phyloP scores from a whole-genome alignment of 2,797 vertebrate genomes.

The Xenops minutus region DNA sequence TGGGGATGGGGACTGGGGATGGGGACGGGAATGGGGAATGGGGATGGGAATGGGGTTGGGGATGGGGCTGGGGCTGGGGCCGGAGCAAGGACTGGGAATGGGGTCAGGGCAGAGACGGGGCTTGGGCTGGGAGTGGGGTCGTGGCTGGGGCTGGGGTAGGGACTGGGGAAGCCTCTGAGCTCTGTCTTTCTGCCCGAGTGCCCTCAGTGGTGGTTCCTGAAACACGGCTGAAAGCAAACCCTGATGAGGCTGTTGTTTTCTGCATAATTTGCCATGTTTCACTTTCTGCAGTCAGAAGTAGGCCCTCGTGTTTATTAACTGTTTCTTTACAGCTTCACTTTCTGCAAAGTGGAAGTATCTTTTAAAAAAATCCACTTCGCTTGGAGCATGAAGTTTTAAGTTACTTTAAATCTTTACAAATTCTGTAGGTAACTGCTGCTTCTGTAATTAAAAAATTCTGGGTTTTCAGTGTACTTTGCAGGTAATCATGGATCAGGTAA shows the following conservation, averaged over 20 bases:
- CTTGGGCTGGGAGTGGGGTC: too few species aligned
- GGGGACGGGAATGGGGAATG: too few species aligned
- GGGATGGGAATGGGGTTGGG: too few species aligned
- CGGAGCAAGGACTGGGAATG: too few species aligned
- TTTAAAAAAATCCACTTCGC: not conserved
- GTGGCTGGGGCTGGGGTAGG: too few species aligned
- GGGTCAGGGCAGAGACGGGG: too few species aligned
- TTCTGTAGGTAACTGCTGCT: not conserved
- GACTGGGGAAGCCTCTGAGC: too few species aligned
- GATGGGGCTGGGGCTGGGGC: too few species aligned
- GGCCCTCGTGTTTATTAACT: not conserved
- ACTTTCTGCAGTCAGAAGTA: not conserved
- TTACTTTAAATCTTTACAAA: not conserved
- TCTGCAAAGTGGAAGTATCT: not conserved
- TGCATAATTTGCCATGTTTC: rapidly evolving
- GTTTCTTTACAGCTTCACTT: not conserved
- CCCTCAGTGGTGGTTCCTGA: too few species aligned
- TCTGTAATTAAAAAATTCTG: rapidly evolving
- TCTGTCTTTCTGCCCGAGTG: too few species aligned
- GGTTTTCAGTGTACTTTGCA: not conserved
- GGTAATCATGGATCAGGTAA: conserved; percentile 91
- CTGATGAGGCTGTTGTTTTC: not conserved
- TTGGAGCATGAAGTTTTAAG: not conserved
- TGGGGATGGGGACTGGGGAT: too few species aligned
- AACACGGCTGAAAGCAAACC: too few species aligned